Evolutionary conservation across 1,140 invertebrate species (phyloP).

Genomic region (Aradophagus sp.): DNA sequence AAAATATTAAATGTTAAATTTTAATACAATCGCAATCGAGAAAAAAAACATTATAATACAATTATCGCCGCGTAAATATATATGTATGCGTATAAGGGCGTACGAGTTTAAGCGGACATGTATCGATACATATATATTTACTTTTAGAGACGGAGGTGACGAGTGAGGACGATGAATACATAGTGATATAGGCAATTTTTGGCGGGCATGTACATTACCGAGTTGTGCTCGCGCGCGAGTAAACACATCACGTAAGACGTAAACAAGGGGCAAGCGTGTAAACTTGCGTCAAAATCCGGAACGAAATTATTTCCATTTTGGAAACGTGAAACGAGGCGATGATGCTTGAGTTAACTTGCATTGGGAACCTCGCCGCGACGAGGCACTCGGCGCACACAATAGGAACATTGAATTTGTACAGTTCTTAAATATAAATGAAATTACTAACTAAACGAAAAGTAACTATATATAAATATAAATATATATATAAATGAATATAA

Average conservation of each 20-base stretch:
- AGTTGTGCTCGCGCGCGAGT: slow-evolving; percentile 55
- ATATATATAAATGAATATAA: slow-evolving; percentile 59
- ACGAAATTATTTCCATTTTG: slow-evolving; percentile 41
- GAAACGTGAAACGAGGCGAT: slow-evolving; percentile 41
- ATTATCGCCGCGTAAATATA: slow-evolving; percentile 60
- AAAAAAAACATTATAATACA: slow-evolving; percentile 63
- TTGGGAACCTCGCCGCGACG: slow-evolving; percentile 47
- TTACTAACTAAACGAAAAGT: slow-evolving; percentile 72
- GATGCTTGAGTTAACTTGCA: slow-evolving; percentile 48
- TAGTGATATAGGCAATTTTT: slow-evolving; percentile 73
- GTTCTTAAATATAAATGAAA: slow-evolving; percentile 75
- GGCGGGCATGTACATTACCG: slow-evolving; percentile 75
- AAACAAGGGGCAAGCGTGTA: slow-evolving; percentile 30
- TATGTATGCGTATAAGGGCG: slow-evolving; percentile 48
- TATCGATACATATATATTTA: slow-evolving; percentile 62
- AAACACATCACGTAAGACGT: slow-evolving; percentile 56
- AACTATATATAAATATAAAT: slow-evolving; percentile 68
- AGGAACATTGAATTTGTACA: slow-evolving; percentile 76
- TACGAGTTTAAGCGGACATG: slow-evolving; percentile 40
- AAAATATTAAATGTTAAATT: slow-evolving; percentile 76
- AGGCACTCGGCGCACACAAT: slow-evolving; percentile 71
- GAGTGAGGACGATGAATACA: slow-evolving; percentile 59
- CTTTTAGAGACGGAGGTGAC: slow-evolving; percentile 47
- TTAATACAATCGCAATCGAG: slow-evolving; percentile 75
- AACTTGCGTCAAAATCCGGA: slow-evolving; percentile 38